Evolutionary conservation across 2,113 vertebrate species (phyloP).

Genomic region (Phoenicopterus ruber): DNA sequence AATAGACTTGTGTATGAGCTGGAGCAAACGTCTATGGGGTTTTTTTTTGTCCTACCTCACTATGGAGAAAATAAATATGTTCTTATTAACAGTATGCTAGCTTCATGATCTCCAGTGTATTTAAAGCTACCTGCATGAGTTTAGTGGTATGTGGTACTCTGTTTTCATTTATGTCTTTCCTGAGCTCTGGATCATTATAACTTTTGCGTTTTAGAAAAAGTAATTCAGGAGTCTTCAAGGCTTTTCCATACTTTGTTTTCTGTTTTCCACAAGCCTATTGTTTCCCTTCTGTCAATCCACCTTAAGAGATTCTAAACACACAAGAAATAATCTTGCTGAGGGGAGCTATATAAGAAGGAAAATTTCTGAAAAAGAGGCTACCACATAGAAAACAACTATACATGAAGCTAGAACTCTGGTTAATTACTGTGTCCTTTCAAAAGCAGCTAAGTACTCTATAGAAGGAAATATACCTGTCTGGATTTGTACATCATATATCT

Average conservation of each 20-base stretch:
- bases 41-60: background rate
- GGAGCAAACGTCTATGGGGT: background rate
- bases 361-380: background rate
- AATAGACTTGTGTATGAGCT: background rate
- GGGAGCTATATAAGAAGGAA: background rate
- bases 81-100: background rate
- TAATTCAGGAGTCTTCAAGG: background rate
- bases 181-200: background rate
- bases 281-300: background rate
- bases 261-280: background rate
- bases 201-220: background rate
- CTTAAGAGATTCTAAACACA: background rate
- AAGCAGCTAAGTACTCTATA: background rate
- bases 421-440: background rate
- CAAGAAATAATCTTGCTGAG: background rate
- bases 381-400: background rate
- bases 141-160: background rate
- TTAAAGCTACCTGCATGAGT: background rate
- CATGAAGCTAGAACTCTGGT: background rate
- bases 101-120: background rate
- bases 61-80: background rate
- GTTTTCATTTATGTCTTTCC: background rate
- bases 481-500: background rate
- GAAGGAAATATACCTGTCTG: background rate
- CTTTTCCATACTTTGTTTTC: background rate